Percentiles rank a stretch among this genome's conserved stretches.
phyloP scores from a whole-genome alignment of 1,140 invertebrate genomes.

The Calycopis cecrops region DNA sequence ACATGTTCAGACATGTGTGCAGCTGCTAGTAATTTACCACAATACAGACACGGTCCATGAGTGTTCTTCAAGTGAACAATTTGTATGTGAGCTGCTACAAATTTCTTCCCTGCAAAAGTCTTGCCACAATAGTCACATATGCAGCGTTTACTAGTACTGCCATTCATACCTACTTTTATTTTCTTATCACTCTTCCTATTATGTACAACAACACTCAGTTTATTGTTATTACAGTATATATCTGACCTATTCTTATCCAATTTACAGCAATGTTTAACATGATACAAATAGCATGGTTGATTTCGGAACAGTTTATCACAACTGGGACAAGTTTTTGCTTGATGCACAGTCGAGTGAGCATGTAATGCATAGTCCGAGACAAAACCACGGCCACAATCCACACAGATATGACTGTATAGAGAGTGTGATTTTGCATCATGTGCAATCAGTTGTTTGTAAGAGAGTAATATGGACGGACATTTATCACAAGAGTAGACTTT shows the following conservation, averaged over 20 bases:
- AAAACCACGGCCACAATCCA: constrained; percentile 49
- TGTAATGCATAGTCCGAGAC: constrained; percentile 30
- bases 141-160: constrained; percentile 39
- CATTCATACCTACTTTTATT: constrained; percentile 44
- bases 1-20: constrained; percentile 55
- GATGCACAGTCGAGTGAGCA: constrained; percentile 42
- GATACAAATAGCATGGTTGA: constrained; percentile 46
- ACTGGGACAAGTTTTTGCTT: constrained; percentile 40
- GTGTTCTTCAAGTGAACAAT: constrained; percentile 57
- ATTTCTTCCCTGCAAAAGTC: constrained; percentile 46
- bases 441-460: constrained; percentile 26
- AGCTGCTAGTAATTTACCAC: constrained; percentile 49
- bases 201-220: constrained; percentile 31
- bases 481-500: constrained; percentile 42
- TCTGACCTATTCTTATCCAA: constrained; percentile 34
- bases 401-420: constrained; percentile 35
- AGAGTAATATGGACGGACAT: constrained; percentile 39
- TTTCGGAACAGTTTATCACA: constrained; percentile 53
- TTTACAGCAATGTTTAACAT: constrained; percentile 46
- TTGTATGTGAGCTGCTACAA: constrained; percentile 52
- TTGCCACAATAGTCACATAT: constrained; percentile 58
- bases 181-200: constrained; percentile 33
- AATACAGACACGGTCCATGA: constrained; percentile 48
- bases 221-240: constrained; percentile 30
- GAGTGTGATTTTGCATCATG: constrained; percentile 38